A percentile compares a stretch with the other conserved stretches of the same genome.
These are phyloP conservation scores for Danio choprae DNA, from an alignment of 2,797 vertebrate species.

Conservation along the genomic window DNA sequence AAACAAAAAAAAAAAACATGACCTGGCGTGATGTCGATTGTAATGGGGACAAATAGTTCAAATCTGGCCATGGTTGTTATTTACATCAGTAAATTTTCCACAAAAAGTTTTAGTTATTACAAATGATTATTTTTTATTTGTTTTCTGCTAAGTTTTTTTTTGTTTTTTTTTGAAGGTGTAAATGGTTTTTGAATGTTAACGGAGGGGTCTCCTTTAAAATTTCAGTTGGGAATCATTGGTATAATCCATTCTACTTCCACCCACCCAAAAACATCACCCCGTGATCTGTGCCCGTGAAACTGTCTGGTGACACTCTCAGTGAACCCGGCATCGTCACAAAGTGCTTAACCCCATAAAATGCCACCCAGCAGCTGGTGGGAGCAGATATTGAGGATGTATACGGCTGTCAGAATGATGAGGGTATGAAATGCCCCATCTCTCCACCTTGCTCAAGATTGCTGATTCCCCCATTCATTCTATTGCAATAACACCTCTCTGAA, in stretches of 20 bases:
- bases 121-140: no score
- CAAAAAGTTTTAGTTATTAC: no score
- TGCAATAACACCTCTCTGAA: slow-evolving; percentile 45
- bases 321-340: slow-evolving; percentile 51
- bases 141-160: no score
- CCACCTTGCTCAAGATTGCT: slow-evolving; percentile 26
- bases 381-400: slow-evolving; percentile 19
- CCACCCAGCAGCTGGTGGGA: slow-evolving; percentile 4
- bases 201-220: no score
- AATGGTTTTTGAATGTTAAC: no score
- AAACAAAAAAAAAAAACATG: no score
- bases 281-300: slow-evolving; percentile 55
- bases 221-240: no score
- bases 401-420: slow-evolving; percentile 38
- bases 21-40: no score
- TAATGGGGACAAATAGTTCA: no score
- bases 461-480: slow-evolving; percentile 47
- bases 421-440: slow-evolving; percentile 9
- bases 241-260: slow-evolving; percentile 19
- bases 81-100: no score
- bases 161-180: no score
- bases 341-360: slow-evolving; percentile 32
- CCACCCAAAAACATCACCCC: slow-evolving; percentile 49
- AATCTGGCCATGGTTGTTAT: no score
- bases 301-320: slow-evolving; percentile 63